Evolutionary conservation across 2,113 vertebrate species (phyloP).

Genomic region (Kryptolebias marmoratus): DNA sequence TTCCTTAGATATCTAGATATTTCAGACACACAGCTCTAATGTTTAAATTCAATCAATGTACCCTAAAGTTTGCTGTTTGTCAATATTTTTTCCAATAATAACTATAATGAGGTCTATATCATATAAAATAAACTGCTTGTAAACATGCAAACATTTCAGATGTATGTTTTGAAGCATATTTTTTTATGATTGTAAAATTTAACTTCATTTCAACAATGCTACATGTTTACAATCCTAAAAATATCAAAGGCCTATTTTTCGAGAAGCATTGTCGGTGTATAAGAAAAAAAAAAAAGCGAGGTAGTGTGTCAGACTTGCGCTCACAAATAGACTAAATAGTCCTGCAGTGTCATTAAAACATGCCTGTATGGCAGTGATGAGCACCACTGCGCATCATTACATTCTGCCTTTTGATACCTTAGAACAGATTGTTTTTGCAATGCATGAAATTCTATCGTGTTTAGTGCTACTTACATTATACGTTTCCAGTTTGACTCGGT

Average conservation of each 20-base stretch:
- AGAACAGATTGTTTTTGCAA: constrained; percentile 21
- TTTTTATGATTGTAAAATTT: constrained; percentile 26
- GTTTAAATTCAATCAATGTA: no score
- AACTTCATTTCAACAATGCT: constrained; percentile 31
- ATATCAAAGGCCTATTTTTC: constrained; percentile 37
- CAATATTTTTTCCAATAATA: no score
- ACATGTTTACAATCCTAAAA: constrained; percentile 24
- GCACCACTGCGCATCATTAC: constrained; percentile 18
- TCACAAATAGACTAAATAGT: constrained; percentile 23
- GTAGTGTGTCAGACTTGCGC: constrained; percentile 18
- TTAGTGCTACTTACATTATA: constrained; percentile 87
- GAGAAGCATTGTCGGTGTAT: constrained; percentile 22
- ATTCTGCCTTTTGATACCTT: constrained; percentile 12
- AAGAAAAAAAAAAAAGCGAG: constrained; percentile 36
- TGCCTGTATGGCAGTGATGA: constrained; percentile 32
- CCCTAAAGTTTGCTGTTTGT: no score
- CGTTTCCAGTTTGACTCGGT: constrained; percentile 89
- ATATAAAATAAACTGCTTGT: constrained; percentile 3
- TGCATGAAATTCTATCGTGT: constrained; percentile 11
- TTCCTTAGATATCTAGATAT: neutral
- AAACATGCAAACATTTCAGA: neutral
- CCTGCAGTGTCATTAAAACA: constrained; percentile 27
- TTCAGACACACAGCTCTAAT: neutral
- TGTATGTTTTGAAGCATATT: neutral
- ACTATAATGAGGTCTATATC: neutral